Base-by-base conservation (phyloP, 1,140 invertebrate genomes). In the Dreissena polymorpha region DNA sequence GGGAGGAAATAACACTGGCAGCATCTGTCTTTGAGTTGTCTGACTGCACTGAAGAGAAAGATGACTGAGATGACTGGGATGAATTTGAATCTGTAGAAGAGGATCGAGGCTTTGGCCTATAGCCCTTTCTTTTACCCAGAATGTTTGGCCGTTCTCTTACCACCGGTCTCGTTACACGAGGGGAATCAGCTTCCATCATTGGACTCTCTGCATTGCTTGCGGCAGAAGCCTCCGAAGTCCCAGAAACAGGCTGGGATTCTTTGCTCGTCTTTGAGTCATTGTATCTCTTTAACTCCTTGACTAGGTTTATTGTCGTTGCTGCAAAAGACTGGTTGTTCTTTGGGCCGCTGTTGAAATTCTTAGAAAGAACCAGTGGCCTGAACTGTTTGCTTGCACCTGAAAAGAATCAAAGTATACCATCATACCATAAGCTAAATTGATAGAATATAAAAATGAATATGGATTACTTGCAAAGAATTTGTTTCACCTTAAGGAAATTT, bases 71-170 rank as follows among this genome's bases (percentile, higher is more conserved):
- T 29, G 83, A 68, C 55, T 53, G 23, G 25, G 65, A 77, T 51
- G 86, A 84, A 53, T 23, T 55, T 7, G 86, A 85, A 69, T 84
- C 60, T 64, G 68, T 64, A 39, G 87, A 72, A n/a, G 74, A 57
- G 50, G 67, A 69, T 51, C 80, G 69, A 65, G 80, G 75, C 23
- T 71, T 57, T 49, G 96, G 96, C 91, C 96, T 96, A 91, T 85
- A 92, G 50, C 84, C 85, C 57, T 87, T 88, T 23, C 89, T 84
- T 73, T 89, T 88, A 64, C 90, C 88, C 55, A 92, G 77, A 57
- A 92, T 92, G 75, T 91, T 92, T 50, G 92, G 91, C 53, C 90
- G 80, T 8, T 91, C 90, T 27, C 84, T 88, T 23, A 76, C 82
- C 27, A 68, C 57, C 8, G 79, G 55, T 25, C 79, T 23, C 2